phyloP scores from a whole-genome alignment of 2,888 invertebrate genomes.

The Cylloceria caligata region DNA sequence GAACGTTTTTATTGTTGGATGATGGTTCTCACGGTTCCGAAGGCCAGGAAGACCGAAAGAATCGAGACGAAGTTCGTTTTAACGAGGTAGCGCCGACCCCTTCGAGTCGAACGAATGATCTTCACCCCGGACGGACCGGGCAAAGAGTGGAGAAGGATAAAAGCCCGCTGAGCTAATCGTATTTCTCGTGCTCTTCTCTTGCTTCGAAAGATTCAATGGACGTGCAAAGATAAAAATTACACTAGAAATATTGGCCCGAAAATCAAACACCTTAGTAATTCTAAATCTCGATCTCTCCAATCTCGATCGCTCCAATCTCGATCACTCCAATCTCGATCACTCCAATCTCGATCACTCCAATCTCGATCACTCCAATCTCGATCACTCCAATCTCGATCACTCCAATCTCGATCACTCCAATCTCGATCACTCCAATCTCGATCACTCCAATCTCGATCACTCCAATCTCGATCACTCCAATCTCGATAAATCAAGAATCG shows the following conservation, averaged over 20 bases:
- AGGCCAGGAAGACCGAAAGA: slow-evolving; percentile 35
- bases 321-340: slow-evolving; percentile 2
- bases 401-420: background rate
- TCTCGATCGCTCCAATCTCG: slow-evolving; percentile 16
- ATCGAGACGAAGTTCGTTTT: slow-evolving; percentile 49
- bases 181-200: background rate
- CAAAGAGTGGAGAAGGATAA: slow-evolving; percentile 6
- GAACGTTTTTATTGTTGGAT: slow-evolving; percentile 44
- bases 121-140: background rate
- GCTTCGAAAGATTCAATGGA: background rate
- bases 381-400: slow-evolving; percentile 2
- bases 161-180: slow-evolving; percentile 30
- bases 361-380: slow-evolving; percentile 15
- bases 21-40: slow-evolving; percentile 51
- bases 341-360: background rate
- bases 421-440: slow-evolving; percentile 15
- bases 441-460: slow-evolving; percentile 2
- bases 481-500: slow-evolving; percentile 19
- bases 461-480: background rate
- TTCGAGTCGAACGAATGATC: slow-evolving; percentile 6
- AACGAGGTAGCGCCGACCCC: slow-evolving; percentile 61
- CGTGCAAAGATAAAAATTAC: background rate
- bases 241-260: background rate
- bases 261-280: background rate
- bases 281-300: background rate